These are phyloP conservation scores for Ophion ellenae DNA, from an alignment of 2,888 invertebrate species.

Conservation along the genomic window DNA sequence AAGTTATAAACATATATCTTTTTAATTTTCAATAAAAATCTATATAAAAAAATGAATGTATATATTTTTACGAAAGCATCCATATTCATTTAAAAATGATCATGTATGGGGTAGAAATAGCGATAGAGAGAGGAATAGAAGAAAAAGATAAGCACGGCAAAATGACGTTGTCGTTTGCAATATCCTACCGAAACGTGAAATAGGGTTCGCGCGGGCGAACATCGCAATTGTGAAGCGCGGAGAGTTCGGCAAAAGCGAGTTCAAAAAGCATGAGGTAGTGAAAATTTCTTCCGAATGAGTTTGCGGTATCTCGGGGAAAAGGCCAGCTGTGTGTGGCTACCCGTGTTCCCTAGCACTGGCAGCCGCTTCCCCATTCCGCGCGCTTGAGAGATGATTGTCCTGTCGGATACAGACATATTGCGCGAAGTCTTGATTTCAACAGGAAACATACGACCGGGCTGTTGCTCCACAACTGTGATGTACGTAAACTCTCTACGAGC, in stretches of 20 bases:
- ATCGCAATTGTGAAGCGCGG: constrained; percentile 39
- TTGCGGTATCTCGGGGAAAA: constrained; percentile 44
- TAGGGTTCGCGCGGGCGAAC: constrained; percentile 18
- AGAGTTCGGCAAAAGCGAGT: constrained; percentile 6
- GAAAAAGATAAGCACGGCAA: background rate
- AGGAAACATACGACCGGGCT: background rate
- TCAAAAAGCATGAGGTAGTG: background rate
- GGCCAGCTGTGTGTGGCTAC: constrained; percentile 38
- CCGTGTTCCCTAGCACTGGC: constrained; percentile 15
- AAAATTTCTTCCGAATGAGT: constrained; percentile 54
- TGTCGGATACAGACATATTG: constrained; percentile 58
- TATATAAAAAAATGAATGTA: background rate
- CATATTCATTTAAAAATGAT: background rate
- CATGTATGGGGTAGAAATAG: background rate
- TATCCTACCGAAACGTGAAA: background rate
- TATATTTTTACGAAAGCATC: background rate
- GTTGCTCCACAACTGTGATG: background rate
- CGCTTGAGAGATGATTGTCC: constrained; percentile 56
- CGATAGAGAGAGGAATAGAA: background rate
- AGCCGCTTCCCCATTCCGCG: constrained; percentile 23
- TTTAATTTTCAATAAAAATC: no score
- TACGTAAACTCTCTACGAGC: no score
- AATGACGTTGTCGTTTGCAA: no score
- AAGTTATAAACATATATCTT: no score
- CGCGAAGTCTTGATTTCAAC: constrained; percentile 21